Evolutionary conservation across 2,797 vertebrate genomes (phyloP).

Genomic region (Neosilurus hyrtlii): DNA sequence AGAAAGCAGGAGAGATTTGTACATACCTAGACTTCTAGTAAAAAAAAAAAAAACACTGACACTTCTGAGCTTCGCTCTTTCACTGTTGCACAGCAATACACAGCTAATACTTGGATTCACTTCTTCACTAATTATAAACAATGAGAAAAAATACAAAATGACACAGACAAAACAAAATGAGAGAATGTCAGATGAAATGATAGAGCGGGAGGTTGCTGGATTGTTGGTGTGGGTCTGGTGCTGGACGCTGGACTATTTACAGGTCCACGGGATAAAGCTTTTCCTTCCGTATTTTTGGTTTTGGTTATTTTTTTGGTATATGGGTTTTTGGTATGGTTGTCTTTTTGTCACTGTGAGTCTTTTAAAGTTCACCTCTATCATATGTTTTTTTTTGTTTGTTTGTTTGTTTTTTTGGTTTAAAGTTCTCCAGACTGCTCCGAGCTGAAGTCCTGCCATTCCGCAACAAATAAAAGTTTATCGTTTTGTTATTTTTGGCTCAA

Average conservation of each 20-base stretch:
- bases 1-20: constrained; percentile 26
- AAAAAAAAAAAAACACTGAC: constrained; percentile 10
- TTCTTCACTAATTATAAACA: constrained; percentile 13
- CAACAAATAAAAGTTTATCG: constrained; percentile 66
- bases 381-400: constrained; percentile 67
- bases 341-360: constrained; percentile 72
- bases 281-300: constrained; percentile 88
- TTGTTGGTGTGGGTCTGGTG: constrained; percentile 65
- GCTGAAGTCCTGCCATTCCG: constrained; percentile 59
- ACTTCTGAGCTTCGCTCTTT: constrained; percentile 41
- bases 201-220: constrained; percentile 56
- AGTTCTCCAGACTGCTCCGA: constrained; percentile 65
- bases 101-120: constrained; percentile 20
- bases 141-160: constrained; percentile 21
- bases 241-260: constrained; percentile 83
- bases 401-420: constrained; percentile 76
- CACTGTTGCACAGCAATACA: constrained; percentile 50
- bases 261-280: constrained; percentile 94
- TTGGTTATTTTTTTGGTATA: constrained; percentile 78
- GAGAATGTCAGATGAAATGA: constrained; percentile 53
- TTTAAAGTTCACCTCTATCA: constrained; percentile 59
- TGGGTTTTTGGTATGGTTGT: constrained; percentile 77
- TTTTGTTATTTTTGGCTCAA: constrained; percentile 61
- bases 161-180: constrained; percentile 58
- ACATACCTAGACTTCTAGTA: constrained; percentile 11